Conservation (phyloP, 2,113 vertebrate species). For the Pycnonotus jocosus region DNA sequence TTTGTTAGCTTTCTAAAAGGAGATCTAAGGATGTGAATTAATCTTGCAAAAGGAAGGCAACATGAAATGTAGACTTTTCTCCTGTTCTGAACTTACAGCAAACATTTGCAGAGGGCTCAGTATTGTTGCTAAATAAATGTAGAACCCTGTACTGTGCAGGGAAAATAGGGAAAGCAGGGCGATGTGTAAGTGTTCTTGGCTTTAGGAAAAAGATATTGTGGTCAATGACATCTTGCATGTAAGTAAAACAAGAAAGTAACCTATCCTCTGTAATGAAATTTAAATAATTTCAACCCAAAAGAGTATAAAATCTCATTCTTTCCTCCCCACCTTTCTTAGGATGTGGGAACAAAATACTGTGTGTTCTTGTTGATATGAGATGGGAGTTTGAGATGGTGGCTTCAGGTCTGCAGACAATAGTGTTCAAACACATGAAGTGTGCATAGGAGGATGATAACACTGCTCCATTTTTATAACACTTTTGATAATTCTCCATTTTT, state of each 20-base stretch:
- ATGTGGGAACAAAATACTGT: background rate
- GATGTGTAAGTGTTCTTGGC: background rate
- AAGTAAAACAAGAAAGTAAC: background rate
- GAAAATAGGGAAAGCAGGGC: background rate
- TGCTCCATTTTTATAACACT: background rate
- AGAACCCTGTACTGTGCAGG: background rate
- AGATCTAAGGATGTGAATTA: slow-evolving; percentile 34
- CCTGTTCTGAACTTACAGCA: background rate
- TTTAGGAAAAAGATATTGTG: background rate
- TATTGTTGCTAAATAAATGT: background rate
- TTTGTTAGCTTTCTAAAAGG: slow-evolving; percentile 26
- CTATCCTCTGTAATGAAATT: background rate
- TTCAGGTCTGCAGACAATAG: background rate
- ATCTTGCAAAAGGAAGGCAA: slow-evolving; percentile 50
- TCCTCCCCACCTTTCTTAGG: background rate
- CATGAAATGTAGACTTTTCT: slow-evolving; percentile 11
- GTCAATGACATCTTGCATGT: background rate
- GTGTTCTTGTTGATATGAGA: background rate
- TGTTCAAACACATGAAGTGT: background rate
- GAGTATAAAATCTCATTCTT: background rate
- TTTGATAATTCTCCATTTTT: background rate
- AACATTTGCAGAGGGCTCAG: background rate
- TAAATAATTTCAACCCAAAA: background rate
- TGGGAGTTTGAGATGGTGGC: background rate
- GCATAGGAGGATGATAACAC: background rate